These are phyloP conservation scores for Scylla paramamosain DNA, from an alignment of 1,140 invertebrate genomes.

Conservation along the genomic window DNA sequence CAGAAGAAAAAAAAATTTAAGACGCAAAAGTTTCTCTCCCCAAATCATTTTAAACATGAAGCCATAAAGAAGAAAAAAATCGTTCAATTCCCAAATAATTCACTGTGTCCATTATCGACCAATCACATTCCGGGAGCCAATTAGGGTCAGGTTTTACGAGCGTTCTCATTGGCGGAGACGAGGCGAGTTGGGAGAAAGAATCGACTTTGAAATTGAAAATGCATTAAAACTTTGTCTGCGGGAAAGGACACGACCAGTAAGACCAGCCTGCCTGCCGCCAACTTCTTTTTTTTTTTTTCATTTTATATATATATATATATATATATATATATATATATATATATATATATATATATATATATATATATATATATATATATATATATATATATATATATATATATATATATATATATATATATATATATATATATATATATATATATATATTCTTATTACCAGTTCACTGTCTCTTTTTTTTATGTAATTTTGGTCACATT, in stretches of 20 bases:
- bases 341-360: conserved; percentile 43
- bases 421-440: conserved; percentile 43
- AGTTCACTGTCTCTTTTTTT: neutral
- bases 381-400: conserved; percentile 43
- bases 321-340: conserved; percentile 43
- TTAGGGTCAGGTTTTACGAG: conserved; percentile 41
- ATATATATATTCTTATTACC: neutral
- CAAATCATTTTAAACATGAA: neutral
- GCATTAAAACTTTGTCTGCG: conserved; percentile 22
- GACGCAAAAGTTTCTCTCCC: neutral
- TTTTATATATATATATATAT: conserved; percentile 35
- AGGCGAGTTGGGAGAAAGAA: neutral
- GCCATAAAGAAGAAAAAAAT: neutral
- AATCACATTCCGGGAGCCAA: conserved; percentile 29
- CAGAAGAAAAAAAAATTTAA: neutral
- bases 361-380: conserved; percentile 41
- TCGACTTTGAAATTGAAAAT: conserved; percentile 4
- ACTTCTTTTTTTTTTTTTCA: neutral
- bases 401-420: conserved; percentile 43
- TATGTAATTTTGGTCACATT: neutral
- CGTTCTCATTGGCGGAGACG: neutral
- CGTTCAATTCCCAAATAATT: neutral
- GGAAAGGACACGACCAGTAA: neutral
- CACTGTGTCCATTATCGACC: neutral
- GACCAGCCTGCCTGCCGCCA: neutral